Percentiles rank a stretch among this genome's conserved stretches.
phyloP scores from a whole-genome alignment of 2,797 vertebrate genomes.

The Psittacula derbiana region DNA sequence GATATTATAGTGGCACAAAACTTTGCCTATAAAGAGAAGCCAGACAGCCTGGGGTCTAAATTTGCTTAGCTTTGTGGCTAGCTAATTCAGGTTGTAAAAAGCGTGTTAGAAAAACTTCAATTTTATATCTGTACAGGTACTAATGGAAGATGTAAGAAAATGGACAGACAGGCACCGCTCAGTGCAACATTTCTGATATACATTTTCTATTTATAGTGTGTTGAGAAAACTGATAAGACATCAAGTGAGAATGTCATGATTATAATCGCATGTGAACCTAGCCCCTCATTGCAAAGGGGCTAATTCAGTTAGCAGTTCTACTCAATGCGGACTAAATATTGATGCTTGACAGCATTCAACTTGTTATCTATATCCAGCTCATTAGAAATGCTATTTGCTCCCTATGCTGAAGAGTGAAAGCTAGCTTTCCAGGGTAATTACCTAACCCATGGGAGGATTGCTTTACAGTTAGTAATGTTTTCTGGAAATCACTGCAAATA shows the following conservation, averaged over 20 bases:
- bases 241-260: not conserved
- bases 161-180: not conserved
- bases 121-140: not conserved
- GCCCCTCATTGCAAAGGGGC: not conserved
- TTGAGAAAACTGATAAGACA: slow-evolving; percentile 21
- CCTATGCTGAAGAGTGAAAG: slow-evolving; percentile 19
- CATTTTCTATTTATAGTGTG: slow-evolving; percentile 19
- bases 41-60: not conserved
- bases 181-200: not conserved
- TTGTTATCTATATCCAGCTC: slow-evolving; percentile 49
- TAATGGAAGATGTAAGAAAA: not conserved
- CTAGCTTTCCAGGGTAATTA: slow-evolving; percentile 61
- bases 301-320: slow-evolving; percentile 44
- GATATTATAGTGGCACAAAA: not conserved
- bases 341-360: slow-evolving; percentile 31
- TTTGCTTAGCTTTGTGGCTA: not conserved
- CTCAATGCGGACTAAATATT: slow-evolving; percentile 12
- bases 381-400: slow-evolving; percentile 57
- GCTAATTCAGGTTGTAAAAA: not conserved
- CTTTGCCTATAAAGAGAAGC: not conserved
- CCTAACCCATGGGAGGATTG: slow-evolving; percentile 31
- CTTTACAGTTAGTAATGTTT: slow-evolving; percentile 37
- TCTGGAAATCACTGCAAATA: slow-evolving; percentile 49
- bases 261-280: not conserved
- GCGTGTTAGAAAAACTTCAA: not conserved